Conservation (phyloP, 2,888 invertebrate species). For the Cotesia congregata region DNA sequence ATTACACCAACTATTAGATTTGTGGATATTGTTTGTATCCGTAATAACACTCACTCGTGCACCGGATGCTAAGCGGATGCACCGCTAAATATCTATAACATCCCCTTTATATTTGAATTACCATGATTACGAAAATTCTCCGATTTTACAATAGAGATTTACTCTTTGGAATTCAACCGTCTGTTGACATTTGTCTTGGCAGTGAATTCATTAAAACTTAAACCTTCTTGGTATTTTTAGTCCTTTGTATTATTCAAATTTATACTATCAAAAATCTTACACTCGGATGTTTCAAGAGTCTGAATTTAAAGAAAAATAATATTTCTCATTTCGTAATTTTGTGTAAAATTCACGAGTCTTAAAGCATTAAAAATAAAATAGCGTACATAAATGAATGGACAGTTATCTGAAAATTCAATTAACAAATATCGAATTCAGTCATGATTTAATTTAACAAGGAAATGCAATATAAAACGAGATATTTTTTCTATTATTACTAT, state of each 20-base stretch:
- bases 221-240: neutral
- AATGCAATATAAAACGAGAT: too few species aligned
- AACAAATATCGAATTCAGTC: too few species aligned
- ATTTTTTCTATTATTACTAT: neutral
- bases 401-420: too few species aligned
- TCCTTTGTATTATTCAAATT: neutral
- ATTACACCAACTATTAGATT: constrained; percentile 33
- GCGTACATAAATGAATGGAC: too few species aligned
- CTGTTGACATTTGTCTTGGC: neutral
- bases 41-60: neutral
- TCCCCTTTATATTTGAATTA: constrained; percentile 17
- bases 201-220: neutral
- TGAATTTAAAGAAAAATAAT: too few species aligned
- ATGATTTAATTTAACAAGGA: too few species aligned
- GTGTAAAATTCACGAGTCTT: too few species aligned
- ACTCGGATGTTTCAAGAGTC: too few species aligned
- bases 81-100: constrained; percentile 1
- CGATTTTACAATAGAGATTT: neutral
- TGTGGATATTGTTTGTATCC: constrained; percentile 21
- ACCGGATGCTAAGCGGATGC: constrained; percentile 10
- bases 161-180: neutral
- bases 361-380: too few species aligned
- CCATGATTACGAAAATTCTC: neutral
- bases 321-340: too few species aligned
- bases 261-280: too few species aligned